Evolutionary conservation across 2,888 invertebrate genomes (phyloP).

Genomic region (Lasioglossum marginatum): DNA sequence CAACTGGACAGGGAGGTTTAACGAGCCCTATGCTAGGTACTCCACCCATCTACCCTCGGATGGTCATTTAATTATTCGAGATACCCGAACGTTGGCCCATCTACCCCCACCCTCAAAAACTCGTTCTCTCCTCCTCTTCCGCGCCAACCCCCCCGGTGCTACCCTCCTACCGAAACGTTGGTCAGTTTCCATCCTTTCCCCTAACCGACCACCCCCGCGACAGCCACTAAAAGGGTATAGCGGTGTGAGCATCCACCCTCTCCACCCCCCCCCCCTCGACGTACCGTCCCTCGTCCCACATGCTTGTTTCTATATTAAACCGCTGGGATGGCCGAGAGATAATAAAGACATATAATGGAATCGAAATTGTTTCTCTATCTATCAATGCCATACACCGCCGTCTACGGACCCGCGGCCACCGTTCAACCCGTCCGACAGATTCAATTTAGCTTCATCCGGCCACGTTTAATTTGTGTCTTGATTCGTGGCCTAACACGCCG

Average conservation of each 20-base stretch:
- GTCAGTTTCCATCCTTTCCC: slow-evolving; percentile 66
- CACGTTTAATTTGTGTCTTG: slow-evolving; percentile 81
- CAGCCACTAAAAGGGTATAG: slow-evolving; percentile 62
- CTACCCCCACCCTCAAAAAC: slow-evolving; percentile 66
- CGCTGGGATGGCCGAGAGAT: slow-evolving; percentile 79
- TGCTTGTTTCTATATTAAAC: slow-evolving; percentile 81
- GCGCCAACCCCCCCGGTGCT: slow-evolving; percentile 21
- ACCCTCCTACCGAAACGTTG: slow-evolving; percentile 57
- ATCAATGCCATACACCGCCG: slow-evolving; percentile 80
- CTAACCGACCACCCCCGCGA: slow-evolving; percentile 39
- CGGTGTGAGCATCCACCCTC: slow-evolving; percentile 40
- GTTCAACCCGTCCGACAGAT: slow-evolving; percentile 73
- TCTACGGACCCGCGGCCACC: slow-evolving; percentile 60
- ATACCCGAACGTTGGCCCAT: slow-evolving; percentile 79
- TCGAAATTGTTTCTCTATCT: slow-evolving; percentile 84
- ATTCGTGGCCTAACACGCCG: slow-evolving; percentile 70
- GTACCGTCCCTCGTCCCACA: slow-evolving; percentile 74
- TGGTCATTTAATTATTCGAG: slow-evolving; percentile 85
- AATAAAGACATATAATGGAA: slow-evolving; percentile 84
- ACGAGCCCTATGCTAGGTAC: slow-evolving; percentile 82
- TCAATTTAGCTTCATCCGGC: slow-evolving; percentile 76
- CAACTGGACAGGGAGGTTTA: slow-evolving; percentile 84
- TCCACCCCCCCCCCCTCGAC: slow-evolving; percentile 27
- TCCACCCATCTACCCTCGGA: slow-evolving; percentile 76
- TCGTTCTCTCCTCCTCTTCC: slow-evolving; percentile 16